These are phyloP conservation scores for Liolophura sinensis DNA, from an alignment of 1,140 invertebrate genomes.

Conservation along the genomic window DNA sequence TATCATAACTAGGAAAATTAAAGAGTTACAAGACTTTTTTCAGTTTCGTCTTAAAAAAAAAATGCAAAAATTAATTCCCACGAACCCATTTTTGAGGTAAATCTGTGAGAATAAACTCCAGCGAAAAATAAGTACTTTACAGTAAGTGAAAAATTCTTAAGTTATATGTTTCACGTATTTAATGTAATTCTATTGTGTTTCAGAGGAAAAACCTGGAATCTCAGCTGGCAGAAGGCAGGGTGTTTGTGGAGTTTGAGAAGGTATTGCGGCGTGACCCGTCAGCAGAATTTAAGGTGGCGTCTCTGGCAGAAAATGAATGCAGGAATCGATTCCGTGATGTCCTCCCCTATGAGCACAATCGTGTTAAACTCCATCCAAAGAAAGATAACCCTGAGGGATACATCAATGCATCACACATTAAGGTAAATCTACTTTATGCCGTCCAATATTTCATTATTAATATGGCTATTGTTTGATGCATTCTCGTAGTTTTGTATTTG, in stretches of 20 bases:
- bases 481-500: neutral
- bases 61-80: too few relatives aligned
- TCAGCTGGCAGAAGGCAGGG: constrained; percentile 77
- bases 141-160: too few relatives aligned
- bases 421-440: constrained; percentile 58
- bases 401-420: constrained; percentile 87
- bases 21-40: too few relatives aligned
- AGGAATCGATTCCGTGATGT: constrained; percentile 69
- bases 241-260: constrained; percentile 85
- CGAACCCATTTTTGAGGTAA: too few relatives aligned
- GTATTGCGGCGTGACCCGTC: constrained; percentile 78
- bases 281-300: constrained; percentile 70
- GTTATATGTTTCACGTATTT: neutral
- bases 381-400: constrained; percentile 83
- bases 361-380: constrained; percentile 73
- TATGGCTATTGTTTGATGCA: constrained; percentile 9
- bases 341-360: constrained; percentile 85
- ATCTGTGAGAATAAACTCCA: too few relatives aligned
- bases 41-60: too few relatives aligned
- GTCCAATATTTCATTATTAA: constrained; percentile 16
- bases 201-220: constrained; percentile 80
- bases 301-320: constrained; percentile 61
- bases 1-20: too few relatives aligned
- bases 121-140: too few relatives aligned
- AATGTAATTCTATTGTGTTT: constrained; percentile 35